Percentiles rank a stretch among this genome's conserved stretches.
Conservation (phyloP, 2,888 invertebrate species). For the Nowickia ferox region DNA sequence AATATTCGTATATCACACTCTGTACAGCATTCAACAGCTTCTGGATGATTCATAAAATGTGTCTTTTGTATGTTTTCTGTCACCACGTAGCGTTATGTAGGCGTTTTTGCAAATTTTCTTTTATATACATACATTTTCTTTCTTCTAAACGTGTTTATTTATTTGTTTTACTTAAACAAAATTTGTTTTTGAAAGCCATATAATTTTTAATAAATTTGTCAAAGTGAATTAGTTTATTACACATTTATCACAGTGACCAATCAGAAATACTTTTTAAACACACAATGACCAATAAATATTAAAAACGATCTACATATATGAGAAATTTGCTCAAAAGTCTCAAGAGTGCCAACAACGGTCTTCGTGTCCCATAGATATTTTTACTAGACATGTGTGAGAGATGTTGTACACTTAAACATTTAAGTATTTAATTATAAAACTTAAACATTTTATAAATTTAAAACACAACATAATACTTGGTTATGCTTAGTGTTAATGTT, state of each 20-base stretch:
- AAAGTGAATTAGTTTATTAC: constrained; percentile 7
- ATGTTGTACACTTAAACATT: background rate
- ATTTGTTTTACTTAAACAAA: constrained; percentile 9
- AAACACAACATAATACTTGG: background rate
- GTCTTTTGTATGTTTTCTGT: background rate
- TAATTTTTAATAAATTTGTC: constrained; percentile 17
- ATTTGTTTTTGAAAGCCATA: constrained; percentile 3
- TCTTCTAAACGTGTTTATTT: background rate
- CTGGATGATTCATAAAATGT: constrained; percentile 40
- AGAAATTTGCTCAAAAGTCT: background rate
- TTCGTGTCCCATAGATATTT: background rate
- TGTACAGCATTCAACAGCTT: background rate
- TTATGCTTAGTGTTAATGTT: background rate
- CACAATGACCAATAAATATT: constrained; percentile 32
- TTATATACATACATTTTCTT: background rate
- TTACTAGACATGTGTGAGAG: background rate
- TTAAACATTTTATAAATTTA: background rate
- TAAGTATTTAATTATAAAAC: constrained; percentile 2
- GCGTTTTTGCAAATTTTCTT: constrained; percentile 13
- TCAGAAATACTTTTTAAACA: constrained; percentile 11
- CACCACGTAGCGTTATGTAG: constrained; percentile 12
- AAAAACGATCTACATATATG: background rate
- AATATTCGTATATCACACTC: background rate
- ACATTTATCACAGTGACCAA: constrained; percentile 37
- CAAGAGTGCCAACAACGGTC: background rate